Evolutionary conservation across 2,113 vertebrate genomes (phyloP), one percentile per base, ranked within the genome.

Genomic region (Cyprinodon tularosa): DNA sequence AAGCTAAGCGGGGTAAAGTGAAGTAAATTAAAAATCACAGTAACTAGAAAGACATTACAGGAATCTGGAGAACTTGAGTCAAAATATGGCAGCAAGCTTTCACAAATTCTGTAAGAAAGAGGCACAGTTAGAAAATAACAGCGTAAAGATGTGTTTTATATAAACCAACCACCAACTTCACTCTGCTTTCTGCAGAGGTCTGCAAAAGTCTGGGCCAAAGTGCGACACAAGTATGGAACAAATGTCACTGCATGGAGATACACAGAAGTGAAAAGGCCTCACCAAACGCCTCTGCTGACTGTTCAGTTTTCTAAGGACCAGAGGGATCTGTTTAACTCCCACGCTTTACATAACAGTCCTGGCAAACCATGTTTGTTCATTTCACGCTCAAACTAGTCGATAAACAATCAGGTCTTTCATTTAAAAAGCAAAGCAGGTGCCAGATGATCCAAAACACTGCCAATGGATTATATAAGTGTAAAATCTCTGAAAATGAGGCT

Each of bases 31-130:
- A 74, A 12, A 65, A 75, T 80, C 76, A 83, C 76, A 83, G 87
- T 64, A 90, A 86, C 73, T 68, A 81, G 72, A 86, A 64, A 82
- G 65, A 93, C 80, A 87, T 95, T 94, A 95, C 93, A 76, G 88
- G 80, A 61, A 67, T 90, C 90, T 90, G 92, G 37, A 83, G 93
- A 86, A 87, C 89, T 86, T 67, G 91, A 90, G 71, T 90, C 91
- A 93, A 81, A 84, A 89, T 90, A 81, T 80, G 89, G 85, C 88
- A 81, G 77, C 84, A 77, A 92, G 81, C 78, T 71, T 86, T 95
- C 92, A 83, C 86, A 91, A 91, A 94, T 94, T 95, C 94, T 95
- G 92, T 45, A 93, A 94, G 53, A 85, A 89, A 95, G 81, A 93
- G 86, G 78, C 64, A 94, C 10, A 93, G 87, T 86, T 92, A 91